These are phyloP conservation scores for Sarcophilus harrisii DNA, from an alignment of 2,797 vertebrate genomes.

Conservation along the genomic window DNA sequence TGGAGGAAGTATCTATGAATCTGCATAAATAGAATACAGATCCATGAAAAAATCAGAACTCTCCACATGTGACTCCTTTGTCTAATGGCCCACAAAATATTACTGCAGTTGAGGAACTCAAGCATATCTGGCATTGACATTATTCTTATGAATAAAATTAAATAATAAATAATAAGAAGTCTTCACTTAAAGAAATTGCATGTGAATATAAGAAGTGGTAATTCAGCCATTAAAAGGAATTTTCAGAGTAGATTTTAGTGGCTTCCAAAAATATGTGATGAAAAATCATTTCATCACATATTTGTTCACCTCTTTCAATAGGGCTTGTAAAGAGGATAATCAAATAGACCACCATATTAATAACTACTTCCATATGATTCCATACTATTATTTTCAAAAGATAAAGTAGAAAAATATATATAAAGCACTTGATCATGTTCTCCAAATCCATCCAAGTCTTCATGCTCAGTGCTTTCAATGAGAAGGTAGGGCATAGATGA, in stretches of 20 bases:
- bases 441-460: neutral
- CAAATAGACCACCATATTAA: neutral
- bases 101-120: neutral
- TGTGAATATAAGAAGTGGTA: neutral
- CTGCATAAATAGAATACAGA: neutral
- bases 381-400: neutral
- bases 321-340: neutral
- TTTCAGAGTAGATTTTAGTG: neutral
- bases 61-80: neutral
- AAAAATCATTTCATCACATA: neutral
- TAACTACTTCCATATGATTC: neutral
- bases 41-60: neutral
- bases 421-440: neutral
- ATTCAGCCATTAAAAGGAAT: neutral
- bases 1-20: neutral
- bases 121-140: neutral
- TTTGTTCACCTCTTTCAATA: neutral
- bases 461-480: neutral
- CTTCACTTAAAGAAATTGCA: neutral
- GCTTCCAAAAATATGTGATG: neutral
- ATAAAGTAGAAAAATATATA: neutral
- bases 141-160: neutral
- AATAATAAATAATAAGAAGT: too few relatives aligned
- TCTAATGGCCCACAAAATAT: neutral
- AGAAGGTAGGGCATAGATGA: neutral